Conservation (phyloP, 1,140 invertebrate species). For the Rhagoletis zephyria region DNA sequence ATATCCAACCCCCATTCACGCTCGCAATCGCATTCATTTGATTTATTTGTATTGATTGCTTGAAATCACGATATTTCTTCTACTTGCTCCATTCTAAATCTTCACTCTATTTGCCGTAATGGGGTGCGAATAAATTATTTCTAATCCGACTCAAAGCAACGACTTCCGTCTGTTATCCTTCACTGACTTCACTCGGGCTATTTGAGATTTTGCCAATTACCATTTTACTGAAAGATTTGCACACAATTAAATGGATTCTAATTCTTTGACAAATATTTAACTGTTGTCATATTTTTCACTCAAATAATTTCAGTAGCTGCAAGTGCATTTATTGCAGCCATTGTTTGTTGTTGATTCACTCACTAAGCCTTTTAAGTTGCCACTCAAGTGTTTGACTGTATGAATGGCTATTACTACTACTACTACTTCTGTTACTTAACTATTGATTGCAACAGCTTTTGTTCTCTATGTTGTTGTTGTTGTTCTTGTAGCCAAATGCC, state of each 20-base stretch:
- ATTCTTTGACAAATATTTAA: slow-evolving; percentile 44
- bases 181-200: neutral
- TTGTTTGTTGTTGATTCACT: neutral
- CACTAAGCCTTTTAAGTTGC: slow-evolving; percentile 32
- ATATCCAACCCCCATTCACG: neutral
- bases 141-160: neutral
- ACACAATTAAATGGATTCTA: slow-evolving; percentile 19
- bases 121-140: neutral
- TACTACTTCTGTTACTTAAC: neutral
- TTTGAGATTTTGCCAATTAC: neutral
- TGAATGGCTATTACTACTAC: neutral
- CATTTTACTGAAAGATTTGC: slow-evolving; percentile 30
- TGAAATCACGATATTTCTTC: neutral
- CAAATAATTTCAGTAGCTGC: slow-evolving; percentile 24
- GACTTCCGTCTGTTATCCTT: neutral
- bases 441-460: neutral
- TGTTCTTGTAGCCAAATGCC: neutral
- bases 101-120: neutral
- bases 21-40: neutral
- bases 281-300: slow-evolving; percentile 49
- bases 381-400: neutral
- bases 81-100: no score
- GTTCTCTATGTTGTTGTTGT: neutral
- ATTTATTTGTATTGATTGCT: slow-evolving; percentile 43
- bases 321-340: neutral